Percentiles rank a stretch among this genome's conserved stretches.
phyloP scores from a whole-genome alignment of 2,113 vertebrate genomes.

The Jacana jacana region DNA sequence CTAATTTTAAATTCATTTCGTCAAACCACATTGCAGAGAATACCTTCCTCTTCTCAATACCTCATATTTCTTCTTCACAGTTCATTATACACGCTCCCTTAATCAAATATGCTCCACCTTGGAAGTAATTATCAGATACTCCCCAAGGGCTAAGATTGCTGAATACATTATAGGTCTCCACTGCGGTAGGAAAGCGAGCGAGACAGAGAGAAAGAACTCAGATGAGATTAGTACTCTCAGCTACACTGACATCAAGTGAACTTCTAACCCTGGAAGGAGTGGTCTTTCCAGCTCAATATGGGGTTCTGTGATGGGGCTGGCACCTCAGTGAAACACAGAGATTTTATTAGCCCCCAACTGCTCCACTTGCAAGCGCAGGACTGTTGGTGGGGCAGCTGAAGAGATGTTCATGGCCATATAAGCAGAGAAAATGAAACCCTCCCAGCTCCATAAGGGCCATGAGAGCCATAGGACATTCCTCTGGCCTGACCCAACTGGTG shows the following conservation, averaged over 20 bases:
- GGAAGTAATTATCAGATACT: conserved; percentile 71
- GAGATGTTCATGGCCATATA: not conserved
- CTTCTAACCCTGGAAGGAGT: not conserved
- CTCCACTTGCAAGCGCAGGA: not conserved
- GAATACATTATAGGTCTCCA: conserved; percentile 51
- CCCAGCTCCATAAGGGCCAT: not conserved
- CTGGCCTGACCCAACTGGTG: not conserved
- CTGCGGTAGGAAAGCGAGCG: not conserved
- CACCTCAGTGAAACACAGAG: not conserved
- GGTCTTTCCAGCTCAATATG: not conserved
- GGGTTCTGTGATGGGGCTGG: not conserved
- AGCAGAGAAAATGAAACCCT: not conserved
- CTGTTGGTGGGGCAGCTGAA: not conserved
- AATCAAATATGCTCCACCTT: conserved; percentile 75
- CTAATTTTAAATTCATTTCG: conserved; percentile 54
- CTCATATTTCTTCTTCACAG: conserved; percentile 66
- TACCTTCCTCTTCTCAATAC: conserved; percentile 42
- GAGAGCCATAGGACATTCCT: not conserved
- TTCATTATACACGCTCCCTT: conserved; percentile 70
- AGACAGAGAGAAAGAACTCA: conserved; percentile 5
- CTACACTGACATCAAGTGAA: not conserved
- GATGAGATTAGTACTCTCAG: conserved; percentile 14
- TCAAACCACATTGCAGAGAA: conserved; percentile 43
- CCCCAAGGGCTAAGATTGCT: conserved; percentile 56
- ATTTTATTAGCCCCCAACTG: not conserved